Conservation (phyloP, 2,113 vertebrate genomes). For the Hemiprocne comata region DNA sequence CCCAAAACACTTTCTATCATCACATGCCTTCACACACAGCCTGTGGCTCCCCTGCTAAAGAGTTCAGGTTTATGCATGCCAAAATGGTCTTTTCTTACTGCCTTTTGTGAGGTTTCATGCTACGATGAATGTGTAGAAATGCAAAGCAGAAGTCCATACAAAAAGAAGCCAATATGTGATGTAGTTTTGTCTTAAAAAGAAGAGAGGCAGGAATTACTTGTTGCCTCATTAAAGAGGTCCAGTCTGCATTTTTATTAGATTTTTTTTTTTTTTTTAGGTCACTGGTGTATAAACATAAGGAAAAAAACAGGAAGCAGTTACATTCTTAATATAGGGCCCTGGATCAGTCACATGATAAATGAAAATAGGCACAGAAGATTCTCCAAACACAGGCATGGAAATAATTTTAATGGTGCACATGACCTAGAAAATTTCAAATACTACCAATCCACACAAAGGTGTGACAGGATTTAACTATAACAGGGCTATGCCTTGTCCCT, state of each 20-base stretch:
- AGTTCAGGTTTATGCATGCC: neutral
- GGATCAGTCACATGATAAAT: neutral
- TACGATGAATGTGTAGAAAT: conserved; percentile 31
- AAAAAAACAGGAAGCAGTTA: neutral
- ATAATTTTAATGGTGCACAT: neutral
- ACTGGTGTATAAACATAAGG: neutral
- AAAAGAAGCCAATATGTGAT: conserved; percentile 20
- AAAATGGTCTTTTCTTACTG: neutral
- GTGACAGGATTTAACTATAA: neutral
- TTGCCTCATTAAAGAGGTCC: neutral
- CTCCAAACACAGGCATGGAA: neutral
- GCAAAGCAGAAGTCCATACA: conserved; percentile 32
- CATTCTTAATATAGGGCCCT: neutral
- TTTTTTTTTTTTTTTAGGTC: accelerated
- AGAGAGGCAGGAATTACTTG: conserved; percentile 25
- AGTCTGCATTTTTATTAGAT: conserved; percentile 38
- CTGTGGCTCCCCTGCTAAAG: neutral
- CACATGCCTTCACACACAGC: neutral
- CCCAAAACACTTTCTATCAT: neutral
- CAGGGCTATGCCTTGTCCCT: neutral
- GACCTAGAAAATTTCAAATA: neutral
- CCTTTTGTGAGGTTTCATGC: conserved; percentile 39
- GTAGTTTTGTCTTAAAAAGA: conserved; percentile 28
- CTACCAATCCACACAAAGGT: neutral
- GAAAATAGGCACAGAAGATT: neutral